Percentiles rank a stretch among this genome's conserved stretches.
Conservation (phyloP, 2,888 invertebrate genomes). For the Ecdyonurus torrentis region DNA sequence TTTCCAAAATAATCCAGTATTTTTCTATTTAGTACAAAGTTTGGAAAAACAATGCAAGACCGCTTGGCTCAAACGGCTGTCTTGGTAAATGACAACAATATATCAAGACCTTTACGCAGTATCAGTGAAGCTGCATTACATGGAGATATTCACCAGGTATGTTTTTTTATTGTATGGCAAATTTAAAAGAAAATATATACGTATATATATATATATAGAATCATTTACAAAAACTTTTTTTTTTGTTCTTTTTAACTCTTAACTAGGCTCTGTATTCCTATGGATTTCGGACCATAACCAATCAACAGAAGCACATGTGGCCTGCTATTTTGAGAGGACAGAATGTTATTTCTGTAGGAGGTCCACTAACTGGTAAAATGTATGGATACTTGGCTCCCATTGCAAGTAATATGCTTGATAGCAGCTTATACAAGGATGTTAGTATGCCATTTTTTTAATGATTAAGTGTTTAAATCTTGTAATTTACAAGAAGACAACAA, state of each 20-base stretch:
- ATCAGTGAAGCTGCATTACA: neutral
- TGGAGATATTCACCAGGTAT: neutral
- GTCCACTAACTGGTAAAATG: neutral
- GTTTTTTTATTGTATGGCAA: no score
- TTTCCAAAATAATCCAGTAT: no score
- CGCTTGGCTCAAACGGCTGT: neutral
- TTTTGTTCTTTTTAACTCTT: no score
- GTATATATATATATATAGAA: no score
- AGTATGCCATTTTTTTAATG: no score
- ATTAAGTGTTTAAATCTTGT: no score
- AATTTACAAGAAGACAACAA: no score
- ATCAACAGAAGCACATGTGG: neutral
- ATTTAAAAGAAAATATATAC: no score
- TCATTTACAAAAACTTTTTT: no score
- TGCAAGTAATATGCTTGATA: neutral
- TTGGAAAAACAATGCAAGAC: no score
- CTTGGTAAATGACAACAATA: neutral
- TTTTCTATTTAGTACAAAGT: no score
- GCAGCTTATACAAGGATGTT: neutral
- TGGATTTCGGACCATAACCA: neutral
- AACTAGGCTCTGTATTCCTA: no score
- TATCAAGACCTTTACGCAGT: neutral
- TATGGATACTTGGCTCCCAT: neutral
- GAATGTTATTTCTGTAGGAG: neutral
- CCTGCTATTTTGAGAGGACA: neutral